phyloP scores from a whole-genome alignment of 2,797 vertebrate genomes.

The Squalus acanthias region DNA sequence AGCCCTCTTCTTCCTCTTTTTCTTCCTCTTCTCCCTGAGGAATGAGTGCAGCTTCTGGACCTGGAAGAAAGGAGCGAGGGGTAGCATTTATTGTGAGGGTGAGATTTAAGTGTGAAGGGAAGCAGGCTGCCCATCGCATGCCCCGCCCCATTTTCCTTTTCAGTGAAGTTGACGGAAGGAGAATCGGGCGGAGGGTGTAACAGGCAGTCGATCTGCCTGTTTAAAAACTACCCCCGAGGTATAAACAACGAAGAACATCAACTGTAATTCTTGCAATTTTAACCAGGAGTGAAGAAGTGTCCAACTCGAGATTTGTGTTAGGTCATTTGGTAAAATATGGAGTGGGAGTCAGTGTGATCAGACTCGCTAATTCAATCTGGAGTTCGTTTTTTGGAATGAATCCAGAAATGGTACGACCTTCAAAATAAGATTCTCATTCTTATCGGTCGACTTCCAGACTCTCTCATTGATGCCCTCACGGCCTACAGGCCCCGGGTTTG shows the following conservation, averaged over 20 bases:
- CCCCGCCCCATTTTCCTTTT: background rate
- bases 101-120: background rate
- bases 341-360: background rate
- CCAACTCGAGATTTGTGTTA: background rate
- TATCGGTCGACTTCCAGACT: background rate
- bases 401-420: background rate
- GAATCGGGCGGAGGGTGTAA: background rate
- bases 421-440: background rate
- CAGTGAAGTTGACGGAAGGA: background rate
- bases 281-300: background rate
- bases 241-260: background rate
- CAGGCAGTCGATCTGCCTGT: background rate
- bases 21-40: background rate
- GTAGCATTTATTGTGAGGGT: background rate
- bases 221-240: background rate
- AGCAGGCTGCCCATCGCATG: background rate
- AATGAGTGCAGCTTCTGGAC: no score
- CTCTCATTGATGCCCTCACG: background rate
- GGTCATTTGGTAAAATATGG: background rate
- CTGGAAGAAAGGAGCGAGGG: background rate
- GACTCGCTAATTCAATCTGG: background rate
- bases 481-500: no score
- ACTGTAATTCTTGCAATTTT: background rate
- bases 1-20: background rate
- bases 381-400: background rate